These are phyloP conservation scores for Arenicola marina DNA, from an alignment of 2,888 invertebrate genomes.

Conservation along the genomic window DNA sequence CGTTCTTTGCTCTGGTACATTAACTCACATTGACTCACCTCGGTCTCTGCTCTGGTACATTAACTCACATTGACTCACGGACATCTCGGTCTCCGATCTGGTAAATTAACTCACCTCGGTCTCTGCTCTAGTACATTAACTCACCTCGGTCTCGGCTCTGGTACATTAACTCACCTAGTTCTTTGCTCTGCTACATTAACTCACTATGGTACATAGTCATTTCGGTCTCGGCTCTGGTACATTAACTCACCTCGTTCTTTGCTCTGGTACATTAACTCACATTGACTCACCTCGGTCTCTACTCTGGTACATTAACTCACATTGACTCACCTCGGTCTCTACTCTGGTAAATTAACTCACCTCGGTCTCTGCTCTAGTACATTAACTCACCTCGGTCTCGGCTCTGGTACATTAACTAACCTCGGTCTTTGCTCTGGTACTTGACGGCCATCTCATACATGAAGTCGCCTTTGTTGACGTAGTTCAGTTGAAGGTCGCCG, in stretches of 20 bases:
- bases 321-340: too few relatives aligned
- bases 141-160: background rate
- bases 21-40: background rate
- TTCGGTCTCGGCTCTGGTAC: background rate
- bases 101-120: too few relatives aligned
- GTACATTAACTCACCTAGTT: conserved; percentile 22
- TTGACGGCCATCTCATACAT: conserved; percentile 22
- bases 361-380: background rate
- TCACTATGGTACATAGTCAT: conserved; percentile 20
- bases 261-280: background rate
- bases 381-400: background rate
- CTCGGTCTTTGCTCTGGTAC: conserved; percentile 32
- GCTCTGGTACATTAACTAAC: conserved; percentile 13
- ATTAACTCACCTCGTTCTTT: too few relatives aligned
- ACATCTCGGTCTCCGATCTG: conserved; percentile 31
- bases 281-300: too few relatives aligned
- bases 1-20: conserved; percentile 31
- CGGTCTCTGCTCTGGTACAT: background rate
- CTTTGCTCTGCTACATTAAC: conserved; percentile 28
- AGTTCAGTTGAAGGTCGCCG: conserved; percentile 29
- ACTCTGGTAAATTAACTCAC: background rate
- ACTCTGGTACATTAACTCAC: background rate
- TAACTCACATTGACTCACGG: too few relatives aligned
- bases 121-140: background rate
- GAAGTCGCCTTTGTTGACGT: conserved; percentile 23